phyloP scores from a whole-genome alignment of 2,797 vertebrate species.

The Rhynchonycteris naso region DNA sequence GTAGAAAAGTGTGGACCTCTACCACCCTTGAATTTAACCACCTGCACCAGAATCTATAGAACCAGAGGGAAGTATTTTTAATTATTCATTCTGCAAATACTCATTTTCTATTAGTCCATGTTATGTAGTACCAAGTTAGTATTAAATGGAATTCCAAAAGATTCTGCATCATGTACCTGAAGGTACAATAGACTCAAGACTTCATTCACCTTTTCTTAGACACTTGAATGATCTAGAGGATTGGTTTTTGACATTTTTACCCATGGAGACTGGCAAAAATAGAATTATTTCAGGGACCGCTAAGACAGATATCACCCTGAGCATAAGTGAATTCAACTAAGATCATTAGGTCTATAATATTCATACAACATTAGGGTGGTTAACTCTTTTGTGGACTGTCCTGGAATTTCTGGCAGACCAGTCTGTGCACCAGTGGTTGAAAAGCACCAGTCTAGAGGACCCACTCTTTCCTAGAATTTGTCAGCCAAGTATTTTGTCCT shows the following conservation, averaged over 20 bases:
- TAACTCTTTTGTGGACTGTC: too few species aligned
- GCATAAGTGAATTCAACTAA: too few species aligned
- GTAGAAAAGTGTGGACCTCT: neutral
- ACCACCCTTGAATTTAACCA: neutral
- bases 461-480: neutral
- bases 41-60: neutral
- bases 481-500: neutral
- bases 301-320: too few species aligned
- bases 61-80: neutral
- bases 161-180: neutral
- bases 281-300: too few species aligned
- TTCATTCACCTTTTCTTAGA: neutral
- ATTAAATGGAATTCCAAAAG: neutral
- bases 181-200: neutral
- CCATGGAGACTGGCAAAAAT: too few species aligned
- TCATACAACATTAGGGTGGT: too few species aligned
- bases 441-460: too few species aligned
- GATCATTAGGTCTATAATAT: too few species aligned
- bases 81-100: neutral
- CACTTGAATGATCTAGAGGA: too few species aligned
- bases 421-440: too few species aligned
- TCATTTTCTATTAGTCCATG: neutral
- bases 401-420: too few species aligned
- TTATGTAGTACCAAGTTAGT: neutral
- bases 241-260: too few species aligned